Evolutionary conservation across 2,888 invertebrate species (phyloP), one percentile per base, ranked within the genome.

Genomic region (Chaetogeoica ovagalla): DNA sequence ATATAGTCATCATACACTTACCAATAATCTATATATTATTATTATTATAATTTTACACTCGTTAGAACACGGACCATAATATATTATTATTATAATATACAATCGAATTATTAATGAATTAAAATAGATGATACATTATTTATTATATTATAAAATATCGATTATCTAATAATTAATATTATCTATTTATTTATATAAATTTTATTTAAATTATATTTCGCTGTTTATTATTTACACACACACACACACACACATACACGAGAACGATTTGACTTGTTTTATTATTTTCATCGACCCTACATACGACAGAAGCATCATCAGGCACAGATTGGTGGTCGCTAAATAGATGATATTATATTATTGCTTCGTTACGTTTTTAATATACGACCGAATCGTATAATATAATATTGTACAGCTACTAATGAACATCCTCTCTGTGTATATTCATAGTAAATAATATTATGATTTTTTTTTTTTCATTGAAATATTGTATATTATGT

Each of bases 391-490:
- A 79, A 63, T 43, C 55, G 30, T 69, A 62, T 60, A 68, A 43
- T 69, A 62, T 60, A 68, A 43, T 48, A 62, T 79, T 82, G 48
- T 71, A 71, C 59, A 79, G 62, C 65, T 66, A 81, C 62, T 79
- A 77, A 4, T 30, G 30, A 81, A 81, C 66, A 62, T 72, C 69
- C 71, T 68, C 57, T 72, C 72, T 79, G 59, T 77, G 71, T 66
- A 81, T 55, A 81, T 55, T 79, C 48, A 69, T 71, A 82, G 30
- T 30, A 52, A 17, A 59, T 59, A 59, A 74, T 74, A 73, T 60
- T 81, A 79, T 82, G 69, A 69, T 30, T 30, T 30, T 30, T 30
- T 30, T 68, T 77, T 70, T 75, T 48, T 70, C 66, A 71, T 70
- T 30, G 43, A 19, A 60, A 77, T 68, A 68, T 37, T 63, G n/a